A percentile compares a stretch with the other conserved stretches of the same genome.
Evolutionary conservation across 2,113 vertebrate genomes (phyloP).

Genomic region (Pseudopipra pipra): DNA sequence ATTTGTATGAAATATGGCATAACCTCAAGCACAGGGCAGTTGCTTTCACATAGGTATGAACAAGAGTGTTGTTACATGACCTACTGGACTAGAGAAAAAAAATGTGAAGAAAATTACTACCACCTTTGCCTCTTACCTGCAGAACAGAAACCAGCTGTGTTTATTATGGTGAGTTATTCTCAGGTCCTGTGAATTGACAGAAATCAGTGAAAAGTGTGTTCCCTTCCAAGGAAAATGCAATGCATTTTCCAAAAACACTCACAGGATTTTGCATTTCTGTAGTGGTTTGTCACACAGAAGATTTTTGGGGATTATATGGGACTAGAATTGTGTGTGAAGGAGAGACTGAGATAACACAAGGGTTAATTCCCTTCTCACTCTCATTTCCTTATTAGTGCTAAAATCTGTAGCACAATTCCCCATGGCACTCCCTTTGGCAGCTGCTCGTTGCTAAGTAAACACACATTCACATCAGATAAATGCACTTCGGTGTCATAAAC

Average conservation of each 20-base stretch:
- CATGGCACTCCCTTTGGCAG: not conserved
- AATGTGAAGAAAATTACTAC: not conserved
- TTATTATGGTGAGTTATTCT: slow-evolving; percentile 31
- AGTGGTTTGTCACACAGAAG: not conserved
- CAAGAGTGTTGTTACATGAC: not conserved
- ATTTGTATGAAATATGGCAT: not conserved
- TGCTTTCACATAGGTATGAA: not conserved
- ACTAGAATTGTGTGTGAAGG: not conserved
- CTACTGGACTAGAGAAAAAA: not conserved
- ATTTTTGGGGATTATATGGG: not conserved
- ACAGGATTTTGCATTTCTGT: not conserved
- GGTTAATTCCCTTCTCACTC: not conserved
- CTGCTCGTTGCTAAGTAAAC: not conserved
- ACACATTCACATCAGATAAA: slow-evolving; percentile 68
- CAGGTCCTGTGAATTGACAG: slow-evolving; percentile 55
- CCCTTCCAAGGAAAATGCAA: not conserved
- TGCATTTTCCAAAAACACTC: not conserved
- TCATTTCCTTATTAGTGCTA: slow-evolving; percentile 7
- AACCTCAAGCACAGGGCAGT: not conserved
- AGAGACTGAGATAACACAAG: not conserved
- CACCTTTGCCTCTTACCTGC: slow-evolving; percentile 36
- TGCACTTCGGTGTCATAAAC: slow-evolving; percentile 69
- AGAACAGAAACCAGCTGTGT: slow-evolving; percentile 17
- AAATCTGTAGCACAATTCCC: not conserved
- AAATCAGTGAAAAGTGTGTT: not conserved